A percentile compares a stretch with the other conserved stretches of the same genome.
Conservation (phyloP, 2,888 invertebrate genomes). For the Caenorhabditis panamensis region DNA sequence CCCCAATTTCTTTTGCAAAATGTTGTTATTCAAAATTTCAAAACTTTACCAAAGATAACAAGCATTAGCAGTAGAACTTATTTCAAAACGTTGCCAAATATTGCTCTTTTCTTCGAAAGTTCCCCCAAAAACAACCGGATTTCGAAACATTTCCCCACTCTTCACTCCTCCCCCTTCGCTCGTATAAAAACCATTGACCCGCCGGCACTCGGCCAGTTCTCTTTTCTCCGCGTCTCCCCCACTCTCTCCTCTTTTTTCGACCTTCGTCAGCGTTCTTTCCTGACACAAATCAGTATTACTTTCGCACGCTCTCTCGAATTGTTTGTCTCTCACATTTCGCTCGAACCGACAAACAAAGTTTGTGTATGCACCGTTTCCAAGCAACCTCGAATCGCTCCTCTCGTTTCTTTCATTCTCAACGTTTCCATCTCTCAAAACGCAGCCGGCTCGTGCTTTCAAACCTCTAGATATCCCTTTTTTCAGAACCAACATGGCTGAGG, state of each 20-base stretch:
- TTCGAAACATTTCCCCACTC: slow-evolving; percentile 47
- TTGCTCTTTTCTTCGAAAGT: slow-evolving; percentile 19
- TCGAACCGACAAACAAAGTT: neutral
- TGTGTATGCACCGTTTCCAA: slow-evolving; percentile 14
- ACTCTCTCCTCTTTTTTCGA: slow-evolving; percentile 4
- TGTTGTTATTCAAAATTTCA: too few species aligned
- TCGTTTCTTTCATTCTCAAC: slow-evolving; percentile 6
- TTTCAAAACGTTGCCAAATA: slow-evolving; percentile 19
- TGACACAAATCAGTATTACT: neutral
- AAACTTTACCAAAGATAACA: neutral
- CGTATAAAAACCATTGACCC: slow-evolving; percentile 26
- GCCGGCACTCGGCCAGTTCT: slow-evolving; percentile 4
- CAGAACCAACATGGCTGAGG: slow-evolving; percentile 44
- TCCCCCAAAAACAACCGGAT: slow-evolving; percentile 1
- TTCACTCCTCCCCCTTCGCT: slow-evolving; percentile 3
- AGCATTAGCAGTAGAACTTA: neutral
- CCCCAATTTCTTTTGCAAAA: too few species aligned
- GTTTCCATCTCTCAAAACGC: neutral
- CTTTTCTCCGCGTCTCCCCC: slow-evolving; percentile 13
- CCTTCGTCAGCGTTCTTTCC: slow-evolving; percentile 1
- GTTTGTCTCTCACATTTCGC: neutral
- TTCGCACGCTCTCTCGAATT: neutral
- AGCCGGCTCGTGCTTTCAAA: too few species aligned
- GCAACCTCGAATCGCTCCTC: slow-evolving; percentile 5
- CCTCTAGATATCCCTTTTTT: slow-evolving; percentile 1